Percentiles rank a stretch among this genome's conserved stretches.
These are phyloP conservation scores for Acrocyrtus sp. DNA, from an alignment of 2,888 invertebrate species.

Conservation along the genomic window DNA sequence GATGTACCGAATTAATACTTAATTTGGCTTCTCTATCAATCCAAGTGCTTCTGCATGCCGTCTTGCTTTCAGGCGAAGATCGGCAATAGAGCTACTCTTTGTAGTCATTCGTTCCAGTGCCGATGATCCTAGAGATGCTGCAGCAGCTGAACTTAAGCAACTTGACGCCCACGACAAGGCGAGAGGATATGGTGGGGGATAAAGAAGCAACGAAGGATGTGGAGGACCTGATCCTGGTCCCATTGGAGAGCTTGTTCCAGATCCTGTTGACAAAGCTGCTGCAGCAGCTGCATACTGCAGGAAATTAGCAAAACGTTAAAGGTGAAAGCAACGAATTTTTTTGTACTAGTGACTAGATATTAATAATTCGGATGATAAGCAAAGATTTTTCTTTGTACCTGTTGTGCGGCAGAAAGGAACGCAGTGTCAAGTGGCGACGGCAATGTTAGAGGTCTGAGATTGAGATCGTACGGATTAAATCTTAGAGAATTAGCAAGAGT, in stretches of 20 bases:
- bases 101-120: conserved; percentile 67
- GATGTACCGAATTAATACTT: too few species aligned
- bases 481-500: conserved; percentile 59
- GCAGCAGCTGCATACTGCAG: conserved; percentile 70
- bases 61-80: conserved; percentile 90
- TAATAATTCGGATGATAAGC: conserved; percentile 3
- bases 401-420: conserved; percentile 82
- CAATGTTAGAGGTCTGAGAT: conserved; percentile 58
- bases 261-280: conserved; percentile 65
- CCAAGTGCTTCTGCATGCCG: conserved; percentile 91
- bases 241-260: conserved; percentile 63
- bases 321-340: not conserved
- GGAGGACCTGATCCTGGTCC: conserved; percentile 52
- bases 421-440: conserved; percentile 86
- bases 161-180: conserved; percentile 65
- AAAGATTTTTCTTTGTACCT: conserved; percentile 71
- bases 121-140: conserved; percentile 68
- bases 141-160: conserved; percentile 70
- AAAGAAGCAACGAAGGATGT: conserved; percentile 62
- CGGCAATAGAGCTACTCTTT: conserved; percentile 93
- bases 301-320: conserved; percentile 15
- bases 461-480: conserved; percentile 59
- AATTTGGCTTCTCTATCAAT: conserved; percentile 61
- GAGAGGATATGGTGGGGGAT: conserved; percentile 63
- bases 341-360: not conserved